Percentiles rank a stretch among this genome's conserved stretches.
phyloP scores from a whole-genome alignment of 1,140 invertebrate species.

The Macrocentrus cingulum region DNA sequence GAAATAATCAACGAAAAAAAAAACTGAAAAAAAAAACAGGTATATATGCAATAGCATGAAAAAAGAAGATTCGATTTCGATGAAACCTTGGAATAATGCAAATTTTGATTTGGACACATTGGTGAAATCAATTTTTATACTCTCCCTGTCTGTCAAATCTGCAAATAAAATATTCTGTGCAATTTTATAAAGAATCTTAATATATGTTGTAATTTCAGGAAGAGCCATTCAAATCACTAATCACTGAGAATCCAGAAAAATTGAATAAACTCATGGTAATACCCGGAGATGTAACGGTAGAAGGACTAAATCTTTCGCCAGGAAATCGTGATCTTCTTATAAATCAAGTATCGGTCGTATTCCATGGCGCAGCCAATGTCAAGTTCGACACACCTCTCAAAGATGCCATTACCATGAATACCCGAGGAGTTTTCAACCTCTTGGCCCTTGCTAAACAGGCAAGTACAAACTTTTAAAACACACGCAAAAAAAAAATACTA shows the following conservation, averaged over 20 bases:
- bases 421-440: slow-evolving; percentile 54
- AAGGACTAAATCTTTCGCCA: slow-evolving; percentile 63
- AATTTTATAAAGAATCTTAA: background rate
- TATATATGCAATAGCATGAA: too few species aligned
- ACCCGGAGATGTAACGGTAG: slow-evolving; percentile 50
- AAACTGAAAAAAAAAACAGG: too few species aligned
- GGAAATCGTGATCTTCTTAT: slow-evolving; percentile 60
- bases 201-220: slow-evolving; percentile 39
- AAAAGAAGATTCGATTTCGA: too few species aligned
- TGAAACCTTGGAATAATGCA: too few species aligned
- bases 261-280: slow-evolving; percentile 54
- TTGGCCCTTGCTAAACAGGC: slow-evolving; percentile 56
- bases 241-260: slow-evolving; percentile 47
- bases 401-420: slow-evolving; percentile 58
- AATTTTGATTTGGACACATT: too few species aligned
- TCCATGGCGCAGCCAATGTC: slow-evolving; percentile 90
- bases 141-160: background rate
- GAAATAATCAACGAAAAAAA: too few species aligned
- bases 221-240: slow-evolving; percentile 59
- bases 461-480: slow-evolving; percentile 8
- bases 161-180: background rate
- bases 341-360: slow-evolving; percentile 74
- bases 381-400: slow-evolving; percentile 61
- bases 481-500: background rate
- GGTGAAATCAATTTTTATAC: too few species aligned